These are phyloP conservation scores for Aspidiotus destructor DNA, from an alignment of 2,888 invertebrate genomes.

Conservation along the genomic window DNA sequence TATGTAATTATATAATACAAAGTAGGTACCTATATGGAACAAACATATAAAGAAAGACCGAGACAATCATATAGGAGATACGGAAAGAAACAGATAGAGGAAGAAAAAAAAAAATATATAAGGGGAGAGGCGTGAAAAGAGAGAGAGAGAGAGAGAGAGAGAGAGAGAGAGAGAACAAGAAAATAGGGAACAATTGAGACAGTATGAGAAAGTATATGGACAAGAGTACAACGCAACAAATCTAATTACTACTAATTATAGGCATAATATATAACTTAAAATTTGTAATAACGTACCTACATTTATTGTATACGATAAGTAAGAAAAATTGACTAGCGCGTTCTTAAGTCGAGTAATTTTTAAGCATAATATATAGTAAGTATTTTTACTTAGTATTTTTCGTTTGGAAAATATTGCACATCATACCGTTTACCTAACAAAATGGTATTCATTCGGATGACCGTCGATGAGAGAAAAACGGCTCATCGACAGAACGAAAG, in stretches of 20 bases:
- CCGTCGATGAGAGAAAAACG: no score
- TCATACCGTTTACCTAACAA: no score
- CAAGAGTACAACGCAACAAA: slow-evolving; percentile 25
- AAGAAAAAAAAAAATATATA: slow-evolving; percentile 8
- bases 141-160: slow-evolving; percentile 13
- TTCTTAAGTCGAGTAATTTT: slow-evolving; percentile 28
- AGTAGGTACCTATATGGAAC: no score
- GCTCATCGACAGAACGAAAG: no score
- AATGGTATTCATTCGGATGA: no score
- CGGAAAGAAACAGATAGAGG: background rate
- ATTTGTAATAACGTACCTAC: slow-evolving; percentile 28
- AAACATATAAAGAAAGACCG: background rate
- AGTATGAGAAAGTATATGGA: background rate
- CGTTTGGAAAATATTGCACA: no score
- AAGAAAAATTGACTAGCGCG: slow-evolving; percentile 32
- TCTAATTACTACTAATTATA: slow-evolving; percentile 20
- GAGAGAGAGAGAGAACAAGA: slow-evolving; percentile 11
- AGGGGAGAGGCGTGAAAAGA: slow-evolving; percentile 11
- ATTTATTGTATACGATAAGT: background rate
- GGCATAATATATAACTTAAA: slow-evolving; percentile 19
- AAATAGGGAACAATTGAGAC: slow-evolving; percentile 8
- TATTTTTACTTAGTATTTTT: no score
- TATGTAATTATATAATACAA: no score
- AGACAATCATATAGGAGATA: background rate
- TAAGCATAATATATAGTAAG: background rate